Base-by-base conservation (phyloP, 2,888 invertebrate genomes). In the Cephalotes varians region DNA sequence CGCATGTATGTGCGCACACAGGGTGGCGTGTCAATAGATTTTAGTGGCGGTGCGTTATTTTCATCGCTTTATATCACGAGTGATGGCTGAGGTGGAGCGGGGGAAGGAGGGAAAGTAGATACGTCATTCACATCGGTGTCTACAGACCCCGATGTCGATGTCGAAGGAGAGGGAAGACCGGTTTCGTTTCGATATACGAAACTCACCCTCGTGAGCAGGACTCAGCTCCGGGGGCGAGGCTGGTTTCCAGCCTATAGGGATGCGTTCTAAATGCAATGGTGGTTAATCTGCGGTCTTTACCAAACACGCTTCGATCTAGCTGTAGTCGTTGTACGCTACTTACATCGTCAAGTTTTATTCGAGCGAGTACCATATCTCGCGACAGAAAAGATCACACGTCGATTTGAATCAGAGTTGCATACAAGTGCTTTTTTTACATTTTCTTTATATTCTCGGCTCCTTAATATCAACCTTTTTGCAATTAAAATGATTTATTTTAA, bases 1-100 rank as follows among this genome's bases (percentile, higher is more conserved):
- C 77, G 82, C 77, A 49, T 56, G 85, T 82, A 73, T 83, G 81
- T 47, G 65, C 71, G 83, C 85, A 76, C 81, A 81, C 87, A 85
- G 90, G 90, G 90, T 88, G 89, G 84, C 88, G 86, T 82, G 90
- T 93, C 92, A 91, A 93, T 93, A 89, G 92, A 92, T 91, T 91
- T 91, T 88, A 85, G 88, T 87, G 88, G 88, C 86, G 88, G 90
- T 86, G 89, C 87, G 92, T 91, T 92, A 92, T 91, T 92, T 91
- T 90, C 90, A 88, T 81, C 86, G 83, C 84, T 86, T 79, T 85
- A 79, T 69, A 64, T 28, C 76, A 72, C 81, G 64, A 25, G 44
- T 44, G 28, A 47, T 10, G n/a, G n/a, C n/a, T n/a, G 44, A 28
- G 84, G 85, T 86, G 86, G 62, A 79, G 28, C 1, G 37, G 44